These are phyloP conservation scores for Pachycephus smyrnensis DNA, from an alignment of 2,888 invertebrate genomes.

Conservation along the genomic window DNA sequence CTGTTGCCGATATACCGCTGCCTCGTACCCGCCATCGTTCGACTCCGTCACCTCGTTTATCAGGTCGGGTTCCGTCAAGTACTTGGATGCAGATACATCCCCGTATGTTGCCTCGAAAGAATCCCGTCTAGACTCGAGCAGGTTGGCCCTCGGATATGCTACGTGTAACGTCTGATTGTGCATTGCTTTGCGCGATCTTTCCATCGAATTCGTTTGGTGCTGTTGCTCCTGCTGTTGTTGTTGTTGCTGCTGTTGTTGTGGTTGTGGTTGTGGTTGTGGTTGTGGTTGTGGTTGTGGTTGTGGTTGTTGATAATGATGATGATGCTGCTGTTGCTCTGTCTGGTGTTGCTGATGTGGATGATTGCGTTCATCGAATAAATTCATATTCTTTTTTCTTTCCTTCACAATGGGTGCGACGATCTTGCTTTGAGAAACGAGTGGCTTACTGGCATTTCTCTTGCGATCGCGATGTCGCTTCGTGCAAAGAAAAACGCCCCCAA, in stretches of 20 bases:
- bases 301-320: conserved; percentile 27
- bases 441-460: conserved; percentile 52
- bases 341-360: background rate
- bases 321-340: background rate
- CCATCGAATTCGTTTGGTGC: conserved; percentile 8
- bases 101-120: conserved; percentile 44
- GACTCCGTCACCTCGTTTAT: conserved; percentile 63
- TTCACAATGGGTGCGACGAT: conserved; percentile 63
- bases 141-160: conserved; percentile 53
- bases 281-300: conserved; percentile 18
- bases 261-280: conserved; percentile 35
- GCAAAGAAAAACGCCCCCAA: conserved; percentile 57
- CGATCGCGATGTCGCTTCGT: conserved; percentile 53
- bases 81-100: conserved; percentile 48
- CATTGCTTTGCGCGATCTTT: too few species aligned
- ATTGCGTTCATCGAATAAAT: background rate
- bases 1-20: conserved; percentile 44
- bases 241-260: conserved; percentile 69
- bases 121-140: conserved; percentile 64
- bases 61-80: conserved; percentile 69
- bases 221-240: conserved; percentile 39
- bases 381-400: conserved; percentile 49
- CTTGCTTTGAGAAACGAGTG: conserved; percentile 50
- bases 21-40: conserved; percentile 32
- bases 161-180: conserved; percentile 24